Evolutionary conservation across 23 tunicate genomes (phyloP).

Genomic region (Oikopleura dioica): DNA sequence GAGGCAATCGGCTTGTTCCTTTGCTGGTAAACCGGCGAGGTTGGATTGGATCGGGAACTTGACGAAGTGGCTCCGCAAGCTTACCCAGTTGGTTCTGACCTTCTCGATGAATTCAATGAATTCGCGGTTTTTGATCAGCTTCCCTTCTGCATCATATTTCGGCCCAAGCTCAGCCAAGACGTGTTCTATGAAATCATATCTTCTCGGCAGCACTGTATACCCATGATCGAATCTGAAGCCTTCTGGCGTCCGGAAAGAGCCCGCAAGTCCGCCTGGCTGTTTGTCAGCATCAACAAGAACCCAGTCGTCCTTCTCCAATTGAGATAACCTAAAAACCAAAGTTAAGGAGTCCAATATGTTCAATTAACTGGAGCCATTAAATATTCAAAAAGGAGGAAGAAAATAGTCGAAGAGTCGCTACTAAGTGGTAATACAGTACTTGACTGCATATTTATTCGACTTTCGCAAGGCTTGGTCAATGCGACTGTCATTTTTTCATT

Average conservation of each 20-base stretch:
- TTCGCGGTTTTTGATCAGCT: neutral
- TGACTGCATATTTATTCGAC: too few relatives aligned
- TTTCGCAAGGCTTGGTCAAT: too few relatives aligned
- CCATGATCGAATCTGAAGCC: constrained; percentile 97
- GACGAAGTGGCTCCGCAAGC: neutral
- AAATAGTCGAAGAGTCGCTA: too few relatives aligned
- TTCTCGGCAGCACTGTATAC: constrained; percentile 30
- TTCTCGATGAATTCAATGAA: constrained; percentile 5
- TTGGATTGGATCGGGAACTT: constrained; percentile 43
- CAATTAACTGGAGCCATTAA: too few relatives aligned
- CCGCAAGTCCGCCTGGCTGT: constrained; percentile 89
- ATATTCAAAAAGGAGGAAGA: too few relatives aligned
- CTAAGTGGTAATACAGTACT: too few relatives aligned
- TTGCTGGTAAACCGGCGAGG: constrained; percentile 30
- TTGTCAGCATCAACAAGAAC: constrained; percentile 79
- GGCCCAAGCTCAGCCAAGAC: constrained; percentile 14
- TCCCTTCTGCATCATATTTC: neutral
- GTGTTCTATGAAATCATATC: constrained; percentile 46
- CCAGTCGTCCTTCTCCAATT: constrained; percentile 47
- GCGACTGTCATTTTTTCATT: too few relatives aligned
- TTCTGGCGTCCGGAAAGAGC: constrained; percentile 56
- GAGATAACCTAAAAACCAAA: constrained; percentile 31
- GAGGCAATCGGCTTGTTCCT: constrained; percentile 30
- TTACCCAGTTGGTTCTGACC: neutral
- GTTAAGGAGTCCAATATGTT: neutral